These are phyloP conservation scores for Cathartes aura DNA, from an alignment of 2,113 vertebrate genomes.

Conservation along the genomic window DNA sequence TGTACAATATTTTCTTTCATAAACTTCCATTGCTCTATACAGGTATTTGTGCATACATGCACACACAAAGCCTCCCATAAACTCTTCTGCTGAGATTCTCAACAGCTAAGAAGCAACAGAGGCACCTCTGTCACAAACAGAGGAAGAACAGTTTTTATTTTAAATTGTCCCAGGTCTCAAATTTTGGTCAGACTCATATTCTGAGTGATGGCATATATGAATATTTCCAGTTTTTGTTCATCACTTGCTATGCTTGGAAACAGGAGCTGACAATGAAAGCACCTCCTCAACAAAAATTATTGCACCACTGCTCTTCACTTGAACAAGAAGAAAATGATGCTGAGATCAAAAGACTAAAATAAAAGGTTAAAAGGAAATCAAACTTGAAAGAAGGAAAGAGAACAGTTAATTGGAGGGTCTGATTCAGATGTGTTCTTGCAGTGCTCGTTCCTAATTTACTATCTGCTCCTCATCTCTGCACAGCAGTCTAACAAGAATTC, in stretches of 20 bases:
- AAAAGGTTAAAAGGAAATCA: slow-evolving; percentile 71
- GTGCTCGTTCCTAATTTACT: slow-evolving; percentile 45
- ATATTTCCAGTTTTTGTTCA: not conserved
- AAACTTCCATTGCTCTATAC: not conserved
- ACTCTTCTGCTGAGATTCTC: not conserved
- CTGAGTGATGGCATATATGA: not conserved
- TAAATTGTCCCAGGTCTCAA: not conserved
- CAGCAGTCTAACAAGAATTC: slow-evolving; percentile 49
- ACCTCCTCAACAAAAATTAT: slow-evolving; percentile 31
- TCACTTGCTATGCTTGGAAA: not conserved
- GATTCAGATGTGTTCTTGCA: slow-evolving; percentile 65
- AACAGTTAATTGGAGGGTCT: slow-evolving; percentile 71
- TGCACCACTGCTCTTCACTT: slow-evolving; percentile 27
- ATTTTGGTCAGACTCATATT: not conserved
- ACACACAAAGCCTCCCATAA: not conserved
- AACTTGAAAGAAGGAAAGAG: slow-evolving; percentile 67
- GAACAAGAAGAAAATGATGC: slow-evolving; percentile 51
- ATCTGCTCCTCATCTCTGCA: slow-evolving; percentile 29
- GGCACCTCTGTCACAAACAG: not conserved
- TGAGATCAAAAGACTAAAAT: slow-evolving; percentile 66
- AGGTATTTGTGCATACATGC: not conserved
- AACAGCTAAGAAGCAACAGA: not conserved
- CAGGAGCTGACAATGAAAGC: slow-evolving; percentile 1
- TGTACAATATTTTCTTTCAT: not conserved
- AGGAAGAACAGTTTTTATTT: not conserved